Conservation (phyloP, 2,113 vertebrate species). For the Channa maculata region DNA sequence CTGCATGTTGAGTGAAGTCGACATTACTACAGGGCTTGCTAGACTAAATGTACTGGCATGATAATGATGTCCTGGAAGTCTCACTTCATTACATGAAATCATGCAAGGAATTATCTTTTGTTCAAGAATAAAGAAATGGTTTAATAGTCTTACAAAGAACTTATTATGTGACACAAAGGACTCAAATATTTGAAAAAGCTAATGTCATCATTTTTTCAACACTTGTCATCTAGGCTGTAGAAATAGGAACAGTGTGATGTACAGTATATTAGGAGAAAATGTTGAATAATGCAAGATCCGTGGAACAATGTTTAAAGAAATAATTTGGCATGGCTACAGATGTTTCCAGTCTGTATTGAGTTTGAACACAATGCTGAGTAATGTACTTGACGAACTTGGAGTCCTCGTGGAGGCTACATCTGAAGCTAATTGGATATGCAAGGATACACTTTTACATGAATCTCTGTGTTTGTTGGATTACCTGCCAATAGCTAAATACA, state of each 20-base stretch:
- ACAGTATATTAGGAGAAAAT: neutral
- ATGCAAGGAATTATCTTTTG: neutral
- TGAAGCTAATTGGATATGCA: slow-evolving; percentile 48
- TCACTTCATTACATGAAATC: neutral
- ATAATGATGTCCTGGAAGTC: slow-evolving; percentile 18
- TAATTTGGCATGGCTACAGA: too few relatives aligned
- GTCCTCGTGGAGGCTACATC: slow-evolving; percentile 19
- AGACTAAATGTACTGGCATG: neutral
- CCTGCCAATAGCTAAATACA: too few relatives aligned
- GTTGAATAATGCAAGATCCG: neutral
- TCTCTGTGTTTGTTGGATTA: too few relatives aligned
- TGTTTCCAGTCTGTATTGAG: too few relatives aligned
- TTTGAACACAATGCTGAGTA: neutral
- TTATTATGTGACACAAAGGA: too few relatives aligned
- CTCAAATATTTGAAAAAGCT: too few relatives aligned
- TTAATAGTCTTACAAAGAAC: too few relatives aligned
- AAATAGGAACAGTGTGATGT: too few relatives aligned
- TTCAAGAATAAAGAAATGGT: neutral
- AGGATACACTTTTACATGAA: too few relatives aligned
- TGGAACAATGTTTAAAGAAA: neutral
- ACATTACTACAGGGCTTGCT: neutral
- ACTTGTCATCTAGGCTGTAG: too few relatives aligned
- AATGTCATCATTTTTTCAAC: too few relatives aligned
- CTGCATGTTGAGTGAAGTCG: neutral
- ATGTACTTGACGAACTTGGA: slow-evolving; percentile 39